Conservation (phyloP, 2,113 vertebrate species). For the Peromyscus californicus region DNA sequence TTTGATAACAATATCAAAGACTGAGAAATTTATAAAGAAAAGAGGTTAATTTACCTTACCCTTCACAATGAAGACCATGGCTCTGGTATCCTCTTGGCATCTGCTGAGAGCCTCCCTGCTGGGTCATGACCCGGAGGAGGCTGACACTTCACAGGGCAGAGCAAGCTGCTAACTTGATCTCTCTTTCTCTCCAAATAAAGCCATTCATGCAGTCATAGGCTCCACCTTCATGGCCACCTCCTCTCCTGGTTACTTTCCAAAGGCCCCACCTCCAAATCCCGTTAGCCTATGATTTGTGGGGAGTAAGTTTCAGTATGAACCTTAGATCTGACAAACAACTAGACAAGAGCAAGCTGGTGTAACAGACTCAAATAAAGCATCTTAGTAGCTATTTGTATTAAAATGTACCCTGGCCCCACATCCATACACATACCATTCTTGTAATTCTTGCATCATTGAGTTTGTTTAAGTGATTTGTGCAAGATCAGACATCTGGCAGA, state of each 20-base stretch:
- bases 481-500: slow-evolving; percentile 1
- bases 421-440: not conserved
- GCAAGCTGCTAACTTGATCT: not conserved
- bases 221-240: not conserved
- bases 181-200: not conserved
- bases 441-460: slow-evolving; percentile 53
- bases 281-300: not conserved
- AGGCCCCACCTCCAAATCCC: not conserved
- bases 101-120: not conserved
- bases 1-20: not conserved
- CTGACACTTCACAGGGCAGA: not conserved
- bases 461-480: slow-evolving; percentile 34
- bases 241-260: not conserved
- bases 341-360: not conserved
- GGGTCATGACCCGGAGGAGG: not conserved
- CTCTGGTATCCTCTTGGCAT: not conserved
- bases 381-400: slow-evolving; percentile 39
- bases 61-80: not conserved
- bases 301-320: not conserved
- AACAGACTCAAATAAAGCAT: not conserved
- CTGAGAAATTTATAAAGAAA: not conserved
- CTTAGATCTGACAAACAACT: not conserved
- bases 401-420: not conserved
- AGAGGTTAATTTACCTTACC: not conserved
- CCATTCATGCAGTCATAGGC: not conserved